Base-by-base conservation (phyloP, 2,888 invertebrate genomes). In the Coelopa pilipes region DNA sequence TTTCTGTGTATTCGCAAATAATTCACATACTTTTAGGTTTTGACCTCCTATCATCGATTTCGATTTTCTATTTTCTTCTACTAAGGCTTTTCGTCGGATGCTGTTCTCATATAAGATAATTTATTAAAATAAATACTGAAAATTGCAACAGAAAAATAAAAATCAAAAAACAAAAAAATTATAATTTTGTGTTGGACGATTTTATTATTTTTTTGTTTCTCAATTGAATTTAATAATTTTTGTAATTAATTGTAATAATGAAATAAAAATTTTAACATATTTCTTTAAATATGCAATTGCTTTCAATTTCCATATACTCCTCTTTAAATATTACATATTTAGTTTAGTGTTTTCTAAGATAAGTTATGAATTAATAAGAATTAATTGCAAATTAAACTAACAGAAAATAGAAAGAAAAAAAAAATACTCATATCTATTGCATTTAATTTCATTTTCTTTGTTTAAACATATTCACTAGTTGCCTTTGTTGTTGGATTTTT, bases 381-480 rank as follows among this genome's bases (percentile, higher is more conserved):
- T 66, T 46, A n/a, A 66, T 66, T 46, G 47, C 17, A 21, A 24
- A 66, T 66, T 24, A 66, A 50, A 66, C 24, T 50, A 34, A 34
- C 34, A 34, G 34, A 34, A 34, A 34, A 34, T 34, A 34, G 34
- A 63, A 34, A 50, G 19, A 63, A 67, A 7, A 67, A 4, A 13
- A 63, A 46, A 46, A n/a, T 63, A 63, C 19, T 17, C 34, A 46
- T 17, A 63, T 21, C 19, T 46, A 24, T 63, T 21, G 19, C 21
- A 11, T 11, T 63, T n/a, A 12, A 13, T 46, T 46, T 19, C 24
- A 15, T 46, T 63, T 57, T 57, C 17, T 57, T 19, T 57, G 57
- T 57, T 19, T 57, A 57, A 57, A 57, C 21, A 57, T 57, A 57
- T 57, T 57, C 57, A 57, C 57, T 57, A 57, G 57, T 57, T 57